A percentile compares a stretch with the other conserved stretches of the same genome.
phyloP scores from a whole-genome alignment of 2,888 invertebrate genomes.

The Heliconius sara region DNA sequence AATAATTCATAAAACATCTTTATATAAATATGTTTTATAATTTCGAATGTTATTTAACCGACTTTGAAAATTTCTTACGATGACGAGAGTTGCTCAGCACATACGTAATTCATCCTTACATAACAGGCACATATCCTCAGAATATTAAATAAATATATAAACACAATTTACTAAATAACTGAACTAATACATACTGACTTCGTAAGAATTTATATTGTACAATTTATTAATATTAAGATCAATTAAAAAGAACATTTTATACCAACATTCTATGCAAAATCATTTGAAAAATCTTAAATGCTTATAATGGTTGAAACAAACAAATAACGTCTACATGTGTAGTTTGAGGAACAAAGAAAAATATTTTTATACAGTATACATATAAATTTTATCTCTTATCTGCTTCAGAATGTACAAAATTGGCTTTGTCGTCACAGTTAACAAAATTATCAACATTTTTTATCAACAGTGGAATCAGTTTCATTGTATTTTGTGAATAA shows the following conservation, averaged over 20 bases:
- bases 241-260: neutral
- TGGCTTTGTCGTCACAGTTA: constrained; percentile 14
- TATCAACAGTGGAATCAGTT: constrained; percentile 11
- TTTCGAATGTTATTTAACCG: neutral
- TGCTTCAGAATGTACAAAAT: neutral
- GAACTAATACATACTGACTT: neutral
- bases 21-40: neutral
- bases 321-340: neutral
- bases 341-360: constrained; percentile 9
- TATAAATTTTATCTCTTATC: constrained; percentile 19
- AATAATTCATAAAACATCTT: neutral
- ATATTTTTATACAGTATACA: neutral
- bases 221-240: too few relatives aligned
- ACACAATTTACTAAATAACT: neutral
- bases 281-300: neutral
- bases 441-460: constrained; percentile 12
- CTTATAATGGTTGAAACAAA: neutral
- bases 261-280: neutral
- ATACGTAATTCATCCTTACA: neutral
- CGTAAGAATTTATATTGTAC: neutral
- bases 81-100: neutral
- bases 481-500: constrained; percentile 22
- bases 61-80: neutral
- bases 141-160: neutral
- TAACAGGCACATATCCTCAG: neutral